Conservation (phyloP, 1,140 invertebrate species). For the Atta colombica region DNA sequence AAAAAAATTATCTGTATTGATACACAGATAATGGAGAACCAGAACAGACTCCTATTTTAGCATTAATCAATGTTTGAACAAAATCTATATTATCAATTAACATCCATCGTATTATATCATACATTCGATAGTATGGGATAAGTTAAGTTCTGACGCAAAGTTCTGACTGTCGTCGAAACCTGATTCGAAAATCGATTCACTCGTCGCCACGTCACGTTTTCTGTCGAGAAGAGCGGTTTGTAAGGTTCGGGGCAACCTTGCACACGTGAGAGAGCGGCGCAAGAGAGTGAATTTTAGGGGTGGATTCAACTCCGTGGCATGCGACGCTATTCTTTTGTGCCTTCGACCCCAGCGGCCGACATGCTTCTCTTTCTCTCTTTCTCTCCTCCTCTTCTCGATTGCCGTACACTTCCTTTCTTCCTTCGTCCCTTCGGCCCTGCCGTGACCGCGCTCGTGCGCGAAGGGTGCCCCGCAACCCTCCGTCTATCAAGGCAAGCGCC, state of each 20-base stretch:
- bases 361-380: slow-evolving; percentile 52
- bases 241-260: slow-evolving; percentile 75
- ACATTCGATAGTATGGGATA: background rate
- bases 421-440: slow-evolving; percentile 51
- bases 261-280: slow-evolving; percentile 68
- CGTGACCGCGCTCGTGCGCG: slow-evolving; percentile 74
- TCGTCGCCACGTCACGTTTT: slow-evolving; percentile 42
- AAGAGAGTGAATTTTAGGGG: slow-evolving; percentile 78
- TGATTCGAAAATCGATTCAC: slow-evolving; percentile 48
- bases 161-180: background rate
- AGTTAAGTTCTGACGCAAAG: background rate
- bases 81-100: slow-evolving; percentile 3
- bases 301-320: slow-evolving; percentile 76
- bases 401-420: slow-evolving; percentile 46
- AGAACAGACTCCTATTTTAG: background rate
- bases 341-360: slow-evolving; percentile 74
- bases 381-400: slow-evolving; percentile 33
- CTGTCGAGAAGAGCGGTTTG: slow-evolving; percentile 32
- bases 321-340: slow-evolving; percentile 82
- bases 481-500: slow-evolving; percentile 78
- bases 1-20: background rate
- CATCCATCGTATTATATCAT: background rate
- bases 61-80: background rate
- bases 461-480: slow-evolving; percentile 82
- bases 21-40: background rate